Base-by-base conservation (phyloP, 1,140 invertebrate species). In the Drosophila chauvacae region DNA sequence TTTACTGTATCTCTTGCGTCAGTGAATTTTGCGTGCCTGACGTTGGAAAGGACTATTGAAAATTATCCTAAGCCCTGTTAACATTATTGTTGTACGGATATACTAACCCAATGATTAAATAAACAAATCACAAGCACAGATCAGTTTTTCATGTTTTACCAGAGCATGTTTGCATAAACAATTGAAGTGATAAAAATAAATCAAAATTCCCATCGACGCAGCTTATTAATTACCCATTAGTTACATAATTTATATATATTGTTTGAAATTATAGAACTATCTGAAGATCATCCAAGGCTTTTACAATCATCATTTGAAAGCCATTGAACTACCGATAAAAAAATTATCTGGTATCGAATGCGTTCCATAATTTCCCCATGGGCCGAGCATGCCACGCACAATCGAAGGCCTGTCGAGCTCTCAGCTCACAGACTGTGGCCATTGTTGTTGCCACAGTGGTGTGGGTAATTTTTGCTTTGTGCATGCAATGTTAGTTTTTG, bases 41-140 rank as follows among this genome's bases (percentile, higher is more conserved):
- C 39, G 37, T 26, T 60, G 11, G 72, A 70, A 61, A 87, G 82
- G 79, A 77, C 83, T 71, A 80, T 87, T 81, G 75, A 87, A 87
- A 81, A 75, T 62, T 44, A 64, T 77, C 47, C 42, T 59, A 68
- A 59, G 26, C 55, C n/a, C 47, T 70, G 23, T 53, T 33, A 60
- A 42, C 47, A 60, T 60, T 68, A 55, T 57, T 66, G 44, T 51
- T 62, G 50, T 63, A 33, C 65, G 30, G 60, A 53, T 35, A 41
- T 35, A 55, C 63, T 23, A 80, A 81, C 71, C 56, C 79, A 57
- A 64, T 86, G 79, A 77, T 76, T 78, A 86, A 82, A 74, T 61
- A 88, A 53, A 77, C 47, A 61, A 58, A 59, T 50, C 16, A 42
- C 53, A 41, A 50, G 26, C 37, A 30, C 26, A 48, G 28, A 72